These are phyloP conservation scores for Trissolcus japonicus DNA, from an alignment of 2,888 invertebrate species.

Conservation along the genomic window DNA sequence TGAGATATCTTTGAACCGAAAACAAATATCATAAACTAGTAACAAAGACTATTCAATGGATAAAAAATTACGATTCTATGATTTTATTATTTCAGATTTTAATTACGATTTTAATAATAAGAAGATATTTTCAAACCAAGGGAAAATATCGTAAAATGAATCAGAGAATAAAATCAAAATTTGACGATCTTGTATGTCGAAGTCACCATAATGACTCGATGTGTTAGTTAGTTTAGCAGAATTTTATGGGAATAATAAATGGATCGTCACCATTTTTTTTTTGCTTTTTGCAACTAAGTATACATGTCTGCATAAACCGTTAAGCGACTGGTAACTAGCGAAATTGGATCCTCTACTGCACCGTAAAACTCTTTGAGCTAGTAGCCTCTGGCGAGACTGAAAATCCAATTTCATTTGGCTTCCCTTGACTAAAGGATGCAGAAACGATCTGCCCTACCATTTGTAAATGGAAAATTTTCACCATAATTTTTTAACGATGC, in stretches of 20 bases:
- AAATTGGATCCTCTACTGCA: conserved; percentile 58
- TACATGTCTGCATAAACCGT: conserved; percentile 56
- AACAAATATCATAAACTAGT: not conserved
- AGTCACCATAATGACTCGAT: not conserved
- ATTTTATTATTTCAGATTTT: too few relatives aligned
- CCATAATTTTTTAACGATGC: conserved; percentile 44
- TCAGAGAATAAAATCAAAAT: not conserved
- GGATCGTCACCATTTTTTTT: conserved; percentile 26
- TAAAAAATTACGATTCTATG: not conserved
- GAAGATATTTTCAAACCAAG: not conserved
- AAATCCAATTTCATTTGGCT: conserved; percentile 64
- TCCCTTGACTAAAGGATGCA: conserved; percentile 56
- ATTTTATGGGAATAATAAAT: conserved; percentile 30
- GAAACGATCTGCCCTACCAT: conserved; percentile 51
- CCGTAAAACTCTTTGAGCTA: conserved; percentile 63
- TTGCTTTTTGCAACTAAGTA: conserved; percentile 37
- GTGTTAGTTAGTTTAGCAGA: conserved; percentile 2
- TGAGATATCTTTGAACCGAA: too few relatives aligned
- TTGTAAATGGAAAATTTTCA: conserved; percentile 48
- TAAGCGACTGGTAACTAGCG: conserved; percentile 58
- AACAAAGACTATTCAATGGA: not conserved
- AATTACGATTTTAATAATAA: too few relatives aligned
- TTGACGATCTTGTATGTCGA: not conserved
- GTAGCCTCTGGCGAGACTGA: conserved; percentile 63
- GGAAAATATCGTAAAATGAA: not conserved